Evolutionary conservation across 2,113 vertebrate genomes (phyloP).

Genomic region (Phyllostomus discolor): DNA sequence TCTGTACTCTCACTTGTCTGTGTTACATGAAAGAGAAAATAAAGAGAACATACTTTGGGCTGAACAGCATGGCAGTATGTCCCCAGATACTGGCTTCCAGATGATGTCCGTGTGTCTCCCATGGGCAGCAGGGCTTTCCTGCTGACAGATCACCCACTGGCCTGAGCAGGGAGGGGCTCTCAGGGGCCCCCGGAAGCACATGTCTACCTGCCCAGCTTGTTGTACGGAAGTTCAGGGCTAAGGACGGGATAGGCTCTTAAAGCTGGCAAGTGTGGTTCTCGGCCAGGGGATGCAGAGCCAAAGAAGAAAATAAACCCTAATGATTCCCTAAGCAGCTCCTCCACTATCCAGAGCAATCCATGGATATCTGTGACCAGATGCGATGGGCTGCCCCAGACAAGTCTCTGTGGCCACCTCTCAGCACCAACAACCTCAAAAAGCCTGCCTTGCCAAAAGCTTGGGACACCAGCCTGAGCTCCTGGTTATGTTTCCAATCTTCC

Average conservation of each 20-base stretch:
- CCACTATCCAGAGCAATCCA: background rate
- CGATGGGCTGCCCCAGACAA: background rate
- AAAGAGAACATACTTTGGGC: background rate
- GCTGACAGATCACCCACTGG: background rate
- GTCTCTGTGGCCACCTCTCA: background rate
- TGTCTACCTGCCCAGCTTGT: background rate
- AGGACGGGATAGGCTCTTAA: background rate
- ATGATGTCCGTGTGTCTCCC: background rate
- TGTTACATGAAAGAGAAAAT: background rate
- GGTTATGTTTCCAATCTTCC: background rate
- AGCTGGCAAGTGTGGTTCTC: background rate
- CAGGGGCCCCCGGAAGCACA: background rate
- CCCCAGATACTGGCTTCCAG: background rate
- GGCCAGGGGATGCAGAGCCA: background rate
- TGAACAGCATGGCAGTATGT: background rate
- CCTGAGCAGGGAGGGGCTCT: background rate
- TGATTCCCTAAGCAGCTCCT: background rate
- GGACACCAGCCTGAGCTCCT: background rate
- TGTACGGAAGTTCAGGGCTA: background rate
- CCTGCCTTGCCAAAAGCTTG: background rate
- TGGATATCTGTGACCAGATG: background rate
- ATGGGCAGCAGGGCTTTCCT: background rate
- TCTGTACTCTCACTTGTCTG: background rate
- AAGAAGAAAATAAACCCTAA: background rate
- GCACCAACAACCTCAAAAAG: background rate